phyloP scores from a whole-genome alignment of 2,113 vertebrate species.

The Alexandromys fortis region DNA sequence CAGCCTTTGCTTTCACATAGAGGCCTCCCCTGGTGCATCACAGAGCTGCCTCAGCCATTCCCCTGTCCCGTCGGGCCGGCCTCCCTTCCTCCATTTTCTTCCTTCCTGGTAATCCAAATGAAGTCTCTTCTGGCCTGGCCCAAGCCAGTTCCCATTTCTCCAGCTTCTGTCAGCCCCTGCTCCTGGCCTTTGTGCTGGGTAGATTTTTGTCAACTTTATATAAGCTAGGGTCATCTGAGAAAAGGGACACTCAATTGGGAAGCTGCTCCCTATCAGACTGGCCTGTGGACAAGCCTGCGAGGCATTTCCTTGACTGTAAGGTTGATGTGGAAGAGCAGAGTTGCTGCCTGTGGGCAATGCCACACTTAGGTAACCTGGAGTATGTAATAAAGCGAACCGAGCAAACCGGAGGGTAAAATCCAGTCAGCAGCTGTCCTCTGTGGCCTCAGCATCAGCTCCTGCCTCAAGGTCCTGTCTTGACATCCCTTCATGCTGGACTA shows the following conservation, averaged over 20 bases:
- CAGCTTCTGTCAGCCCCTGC: background rate
- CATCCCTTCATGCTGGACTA: background rate
- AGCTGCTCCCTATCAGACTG: background rate
- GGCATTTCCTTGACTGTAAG: background rate
- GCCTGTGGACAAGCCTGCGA: background rate
- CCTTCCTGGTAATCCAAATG: background rate
- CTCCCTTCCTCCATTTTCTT: background rate
- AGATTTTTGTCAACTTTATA: background rate
- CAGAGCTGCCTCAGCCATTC: fast-evolving
- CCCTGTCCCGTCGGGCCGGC: background rate
- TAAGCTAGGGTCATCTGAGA: background rate
- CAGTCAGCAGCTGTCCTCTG: background rate
- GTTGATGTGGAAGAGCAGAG: background rate
- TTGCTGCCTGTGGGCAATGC: background rate
- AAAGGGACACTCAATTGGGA: background rate
- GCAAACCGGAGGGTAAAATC: too few species aligned
- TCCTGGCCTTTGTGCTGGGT: background rate
- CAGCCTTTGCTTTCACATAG: background rate
- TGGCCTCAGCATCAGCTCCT: background rate
- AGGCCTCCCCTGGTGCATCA: fast-evolving
- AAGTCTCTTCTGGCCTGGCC: background rate
- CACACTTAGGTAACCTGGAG: background rate
- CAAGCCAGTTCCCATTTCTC: background rate
- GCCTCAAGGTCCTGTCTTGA: background rate
- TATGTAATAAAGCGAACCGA: background rate